Percentiles rank a stretch among this genome's conserved stretches.
Evolutionary conservation across 2,888 invertebrate species (phyloP).

Genomic region (Catonia carolina): DNA sequence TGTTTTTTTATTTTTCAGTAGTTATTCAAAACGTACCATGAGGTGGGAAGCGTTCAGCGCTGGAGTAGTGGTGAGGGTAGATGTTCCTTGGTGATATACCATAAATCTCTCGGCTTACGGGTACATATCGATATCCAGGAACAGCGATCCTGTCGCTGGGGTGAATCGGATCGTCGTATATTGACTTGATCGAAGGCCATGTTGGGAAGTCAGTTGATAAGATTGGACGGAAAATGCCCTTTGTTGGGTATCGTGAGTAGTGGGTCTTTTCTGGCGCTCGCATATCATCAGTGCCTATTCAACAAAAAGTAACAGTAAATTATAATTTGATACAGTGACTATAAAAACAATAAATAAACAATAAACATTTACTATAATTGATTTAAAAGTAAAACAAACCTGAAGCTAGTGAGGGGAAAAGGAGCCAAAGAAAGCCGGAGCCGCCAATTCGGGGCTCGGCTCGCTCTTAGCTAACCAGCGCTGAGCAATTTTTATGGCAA

Average conservation of each 20-base stretch:
- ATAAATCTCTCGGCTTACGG: constrained; percentile 83
- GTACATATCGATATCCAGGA: constrained; percentile 85
- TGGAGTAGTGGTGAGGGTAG: constrained; percentile 72
- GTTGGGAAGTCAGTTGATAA: constrained; percentile 60
- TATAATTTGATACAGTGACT: no score
- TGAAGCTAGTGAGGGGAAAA: no score
- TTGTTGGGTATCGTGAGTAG: constrained; percentile 37
- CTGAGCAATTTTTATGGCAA: no score
- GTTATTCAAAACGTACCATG: constrained; percentile 61
- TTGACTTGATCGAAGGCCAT: constrained; percentile 76
- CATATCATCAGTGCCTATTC: constrained; percentile 80
- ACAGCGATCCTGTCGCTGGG: constrained; percentile 79
- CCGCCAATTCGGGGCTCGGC: no score
- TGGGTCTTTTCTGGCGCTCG: constrained; percentile 66
- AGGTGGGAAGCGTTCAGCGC: constrained; percentile 48
- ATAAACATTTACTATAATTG: no score
- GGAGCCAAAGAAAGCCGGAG: no score
- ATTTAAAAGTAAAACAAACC: no score
- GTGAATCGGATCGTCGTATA: constrained; percentile 76
- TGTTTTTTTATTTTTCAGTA: not conserved
- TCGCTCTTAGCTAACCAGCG: no score
- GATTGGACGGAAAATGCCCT: constrained; percentile 52
- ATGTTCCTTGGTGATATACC: constrained; percentile 83
- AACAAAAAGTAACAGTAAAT: no score
- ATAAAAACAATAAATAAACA: no score